phyloP scores from a whole-genome alignment of 2,797 vertebrate species.

The Arvicola amphibius region DNA sequence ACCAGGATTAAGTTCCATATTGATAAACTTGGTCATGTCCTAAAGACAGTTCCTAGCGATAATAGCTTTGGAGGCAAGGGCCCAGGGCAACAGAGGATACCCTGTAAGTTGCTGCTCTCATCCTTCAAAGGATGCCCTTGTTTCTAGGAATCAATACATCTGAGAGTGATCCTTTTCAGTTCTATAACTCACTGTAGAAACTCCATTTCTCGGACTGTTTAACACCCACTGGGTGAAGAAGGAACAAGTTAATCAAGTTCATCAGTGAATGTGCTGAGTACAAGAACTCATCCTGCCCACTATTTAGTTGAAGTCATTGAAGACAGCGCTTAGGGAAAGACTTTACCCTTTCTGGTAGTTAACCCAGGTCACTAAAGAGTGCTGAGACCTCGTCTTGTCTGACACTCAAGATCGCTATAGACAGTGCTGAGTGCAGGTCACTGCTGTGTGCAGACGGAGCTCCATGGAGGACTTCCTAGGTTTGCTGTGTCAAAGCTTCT shows the following conservation, averaged over 20 bases:
- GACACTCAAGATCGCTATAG: background rate
- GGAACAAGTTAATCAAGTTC: background rate
- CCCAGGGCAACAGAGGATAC: fast-evolving
- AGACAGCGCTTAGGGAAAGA: background rate
- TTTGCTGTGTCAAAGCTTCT: background rate
- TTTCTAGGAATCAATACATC: background rate
- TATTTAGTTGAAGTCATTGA: background rate
- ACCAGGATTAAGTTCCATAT: background rate
- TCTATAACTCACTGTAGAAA: background rate
- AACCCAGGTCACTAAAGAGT: background rate
- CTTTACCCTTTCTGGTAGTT: background rate
- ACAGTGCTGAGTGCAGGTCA: background rate
- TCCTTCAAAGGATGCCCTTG: background rate
- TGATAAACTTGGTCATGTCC: background rate
- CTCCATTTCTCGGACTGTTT: background rate
- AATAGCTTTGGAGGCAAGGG: background rate
- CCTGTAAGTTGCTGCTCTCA: fast-evolving
- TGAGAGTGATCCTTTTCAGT: background rate
- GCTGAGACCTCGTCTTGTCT: background rate
- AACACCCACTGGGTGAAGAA: background rate
- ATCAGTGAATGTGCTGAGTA: background rate
- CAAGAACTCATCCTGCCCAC: background rate
- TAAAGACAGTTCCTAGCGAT: background rate
- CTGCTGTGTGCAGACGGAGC: background rate
- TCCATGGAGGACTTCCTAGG: too few relatives aligned